Conservation (phyloP, 1,140 invertebrate species). For the Aculops lycopersici region DNA sequence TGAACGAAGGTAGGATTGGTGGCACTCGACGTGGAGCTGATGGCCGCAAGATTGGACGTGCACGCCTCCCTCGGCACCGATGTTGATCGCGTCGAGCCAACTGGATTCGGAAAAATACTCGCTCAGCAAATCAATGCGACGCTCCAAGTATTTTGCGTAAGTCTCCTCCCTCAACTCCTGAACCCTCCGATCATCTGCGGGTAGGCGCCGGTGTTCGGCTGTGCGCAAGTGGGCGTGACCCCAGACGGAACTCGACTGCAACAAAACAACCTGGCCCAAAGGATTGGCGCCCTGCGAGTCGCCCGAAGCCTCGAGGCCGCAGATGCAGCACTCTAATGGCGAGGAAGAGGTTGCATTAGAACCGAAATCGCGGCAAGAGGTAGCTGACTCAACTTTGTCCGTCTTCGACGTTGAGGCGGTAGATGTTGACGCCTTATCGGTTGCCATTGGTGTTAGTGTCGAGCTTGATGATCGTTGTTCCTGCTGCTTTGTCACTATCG, state of each 20-base stretch:
- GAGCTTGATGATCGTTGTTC: neutral
- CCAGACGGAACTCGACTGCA: conserved; percentile 35
- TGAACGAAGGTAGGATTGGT: conserved; percentile 51
- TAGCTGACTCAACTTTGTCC: no score
- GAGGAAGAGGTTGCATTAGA: conserved; percentile 4
- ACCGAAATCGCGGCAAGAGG: neutral
- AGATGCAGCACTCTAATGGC: conserved; percentile 82
- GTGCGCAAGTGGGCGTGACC: conserved; percentile 1
- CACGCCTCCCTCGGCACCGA: conserved; percentile 67
- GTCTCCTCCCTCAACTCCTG: conserved; percentile 17
- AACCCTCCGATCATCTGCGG: conserved; percentile 28
- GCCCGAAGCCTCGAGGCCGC: conserved; percentile 52
- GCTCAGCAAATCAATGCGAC: conserved; percentile 30
- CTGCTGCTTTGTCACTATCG: neutral
- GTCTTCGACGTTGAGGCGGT: neutral
- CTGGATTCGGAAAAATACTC: conserved; percentile 36
- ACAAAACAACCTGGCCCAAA: conserved; percentile 54
- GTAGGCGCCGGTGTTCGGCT: conserved; percentile 24
- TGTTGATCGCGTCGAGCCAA: conserved; percentile 48
- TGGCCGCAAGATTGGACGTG: conserved; percentile 85
- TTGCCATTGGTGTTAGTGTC: conserved; percentile 22
- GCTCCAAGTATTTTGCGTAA: conserved; percentile 23
- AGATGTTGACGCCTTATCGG: neutral
- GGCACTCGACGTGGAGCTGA: conserved; percentile 67
- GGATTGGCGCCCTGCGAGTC: conserved; percentile 52